These are phyloP conservation scores for Limnodromus scolopaceus DNA, from an alignment of 2,797 vertebrate species.

Conservation along the genomic window DNA sequence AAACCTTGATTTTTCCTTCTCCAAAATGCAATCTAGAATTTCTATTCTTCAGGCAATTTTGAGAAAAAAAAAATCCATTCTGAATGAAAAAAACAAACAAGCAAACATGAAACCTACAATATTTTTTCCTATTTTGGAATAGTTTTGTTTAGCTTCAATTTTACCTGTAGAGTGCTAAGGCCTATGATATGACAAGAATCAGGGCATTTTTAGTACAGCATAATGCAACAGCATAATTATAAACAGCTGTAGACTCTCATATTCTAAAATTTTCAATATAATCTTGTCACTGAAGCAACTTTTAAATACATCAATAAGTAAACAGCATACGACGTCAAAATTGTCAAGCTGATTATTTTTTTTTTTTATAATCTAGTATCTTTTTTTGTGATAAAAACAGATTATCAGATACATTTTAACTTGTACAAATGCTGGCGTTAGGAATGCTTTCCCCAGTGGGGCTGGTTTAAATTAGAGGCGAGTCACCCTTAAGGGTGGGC, in stretches of 20 bases:
- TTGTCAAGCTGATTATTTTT: background rate
- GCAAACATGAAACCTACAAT: background rate
- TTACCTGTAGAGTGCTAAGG: background rate
- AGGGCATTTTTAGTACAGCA: background rate
- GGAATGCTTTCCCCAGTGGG: background rate
- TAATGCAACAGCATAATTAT: background rate
- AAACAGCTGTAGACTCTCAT: background rate
- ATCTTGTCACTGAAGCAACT: background rate
- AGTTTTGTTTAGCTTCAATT: background rate
- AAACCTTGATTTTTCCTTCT: background rate
- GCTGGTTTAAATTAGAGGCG: background rate
- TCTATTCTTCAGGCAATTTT: background rate
- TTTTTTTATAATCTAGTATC: background rate
- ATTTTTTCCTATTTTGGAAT: background rate
- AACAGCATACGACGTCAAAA: background rate
- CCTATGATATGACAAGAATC: background rate
- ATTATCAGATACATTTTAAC: background rate
- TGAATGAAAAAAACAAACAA: background rate
- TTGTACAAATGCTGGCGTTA: background rate
- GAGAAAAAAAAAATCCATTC: background rate
- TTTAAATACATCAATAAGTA: background rate
- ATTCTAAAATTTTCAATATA: background rate
- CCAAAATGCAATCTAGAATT: background rate
- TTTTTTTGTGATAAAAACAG: background rate
- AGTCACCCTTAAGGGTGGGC: accelerated